Base-by-base conservation (phyloP, 2,888 invertebrate species). In the Alentia gelatinosa region DNA sequence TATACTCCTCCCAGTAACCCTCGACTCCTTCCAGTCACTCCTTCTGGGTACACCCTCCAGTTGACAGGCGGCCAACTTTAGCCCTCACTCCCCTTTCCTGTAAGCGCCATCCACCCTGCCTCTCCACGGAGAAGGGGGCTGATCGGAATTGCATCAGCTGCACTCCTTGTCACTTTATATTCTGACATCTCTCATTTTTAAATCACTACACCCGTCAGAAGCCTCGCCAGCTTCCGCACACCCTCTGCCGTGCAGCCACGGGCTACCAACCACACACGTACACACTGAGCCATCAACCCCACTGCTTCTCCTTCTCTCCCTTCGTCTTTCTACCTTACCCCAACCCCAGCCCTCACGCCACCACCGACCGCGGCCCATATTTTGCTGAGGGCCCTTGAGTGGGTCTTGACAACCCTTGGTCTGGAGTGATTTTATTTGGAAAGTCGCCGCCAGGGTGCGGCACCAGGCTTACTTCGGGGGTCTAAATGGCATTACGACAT, bases 101-200 rank as follows among this genome's bases (percentile, higher is more conserved):
- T 68, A 3, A 19, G 63, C 63, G 30, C n/a, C 33, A 68, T 12
- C 12, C 30, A 68, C 30, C 68, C 68, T 15, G 30, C 37, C 37
- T 4, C 79, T 39, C 39, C 79, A n/a, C 1, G 4, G 39, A n/a
- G n/a, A n/a, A n/a, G n/a, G n/a, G 37, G 79, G 15, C 79, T 79
- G 39, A 79, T 79, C 79, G 23, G 79, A 79, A 35, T 79, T 79
- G 37, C 79, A 79, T 79, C 39, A 39, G 37, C 4, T n/a, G 19
- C 79, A 35, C 37, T 37, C 37, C 37, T 79, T 37, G 39, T 79
- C 79, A 79, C 79, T 79, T 79, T 79, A 79, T 79, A 79, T 79
- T 35, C 79, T 79, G 79, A 39, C 79, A 79, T 37, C 79, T 79
- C 79, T 39, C 79, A 79, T 79, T 79, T 39, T 79, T 37, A 79